Base-by-base conservation (phyloP, 2,888 invertebrate species). In the Aleiodes testaceus region DNA sequence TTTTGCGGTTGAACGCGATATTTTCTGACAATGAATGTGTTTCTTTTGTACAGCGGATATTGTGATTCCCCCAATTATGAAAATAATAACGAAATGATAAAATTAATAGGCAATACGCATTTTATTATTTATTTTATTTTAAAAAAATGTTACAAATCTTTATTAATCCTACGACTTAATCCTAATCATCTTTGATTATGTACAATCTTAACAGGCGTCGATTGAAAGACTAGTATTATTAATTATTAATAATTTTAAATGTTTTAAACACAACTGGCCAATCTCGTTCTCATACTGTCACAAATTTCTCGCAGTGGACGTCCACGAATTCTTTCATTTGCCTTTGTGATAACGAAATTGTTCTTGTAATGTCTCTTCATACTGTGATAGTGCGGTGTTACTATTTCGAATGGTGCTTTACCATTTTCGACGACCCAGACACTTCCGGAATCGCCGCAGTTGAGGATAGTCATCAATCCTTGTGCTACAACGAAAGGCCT, bases 11-110 rank as follows among this genome's bases (percentile, higher is more conserved):
- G 66, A 44, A 47, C 47, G 30, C 26, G 53, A 55, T 55, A 50
- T 66, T 68, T 70, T 76, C 80, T 81, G 84, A 85, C 81, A 79
- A 82, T 84, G 73, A 81, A 81, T 84, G 77, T 82, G 83, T 77
- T 86, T 84, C 80, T 84, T 86, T 87, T 86, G 85, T 86, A 86
- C 84, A 85, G 84, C 81, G 79, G 79, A 85, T 82, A 83, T 84
- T 85, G 84, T 84, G 84, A 86, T 84, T 84, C 80, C 80, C 36
- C 80, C 83, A 85, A 85, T 83, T 83, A 77, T 81, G 80, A 84
- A 50, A 78, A 81, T 59, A 59, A 59, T 84, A 76, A 84, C 79
- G 75, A 80, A 79, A 77, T 70, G 69, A 65, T 50, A 18, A 49
- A 42, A 20, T 59, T 59, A 36, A 59, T 49, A 16, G 14, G 14